A percentile compares a stretch with the other conserved stretches of the same genome.
phyloP scores from a whole-genome alignment of 2,888 invertebrate species.

The Tridacna crocea region DNA sequence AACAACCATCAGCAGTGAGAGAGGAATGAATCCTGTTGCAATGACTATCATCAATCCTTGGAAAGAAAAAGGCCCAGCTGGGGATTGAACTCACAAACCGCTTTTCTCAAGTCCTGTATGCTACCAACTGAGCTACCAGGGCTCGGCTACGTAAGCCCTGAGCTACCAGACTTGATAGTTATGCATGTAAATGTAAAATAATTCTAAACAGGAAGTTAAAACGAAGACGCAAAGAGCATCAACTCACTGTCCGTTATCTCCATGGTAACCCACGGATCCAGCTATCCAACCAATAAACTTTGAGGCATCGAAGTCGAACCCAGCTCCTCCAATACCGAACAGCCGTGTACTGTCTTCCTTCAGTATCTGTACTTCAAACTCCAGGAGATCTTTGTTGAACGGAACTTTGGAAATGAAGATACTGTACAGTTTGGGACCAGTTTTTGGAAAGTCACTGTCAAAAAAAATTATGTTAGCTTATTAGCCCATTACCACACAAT shows the following conservation, averaged over 20 bases:
- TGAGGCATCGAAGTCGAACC: conserved; percentile 46
- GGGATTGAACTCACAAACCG: no score
- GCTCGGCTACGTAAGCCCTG: no score
- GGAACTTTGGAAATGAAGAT: conserved; percentile 71
- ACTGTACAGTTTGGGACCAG: conserved; percentile 40
- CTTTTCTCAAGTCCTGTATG: no score
- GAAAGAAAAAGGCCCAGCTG: no score
- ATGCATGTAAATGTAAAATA: no score
- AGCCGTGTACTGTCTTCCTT: conserved; percentile 32
- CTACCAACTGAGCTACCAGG: no score
- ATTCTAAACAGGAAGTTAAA: no score
- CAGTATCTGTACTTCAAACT: conserved; percentile 68
- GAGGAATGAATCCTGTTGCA: no score
- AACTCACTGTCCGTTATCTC: conserved; percentile 71
- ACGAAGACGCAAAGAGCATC: no score
- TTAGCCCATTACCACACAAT: background rate
- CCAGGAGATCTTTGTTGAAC: conserved; percentile 63
- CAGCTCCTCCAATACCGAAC: conserved; percentile 64
- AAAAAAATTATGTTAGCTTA: background rate
- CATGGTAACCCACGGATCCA: conserved; percentile 68
- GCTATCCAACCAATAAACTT: conserved; percentile 69
- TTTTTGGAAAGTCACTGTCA: conserved; percentile 9
- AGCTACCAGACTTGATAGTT: no score
- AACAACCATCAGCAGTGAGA: no score
- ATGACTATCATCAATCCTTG: no score